Evolutionary conservation across 1,140 invertebrate species (phyloP), one percentile per base, ranked within the genome.

Genomic region (Uloborus diversus): DNA sequence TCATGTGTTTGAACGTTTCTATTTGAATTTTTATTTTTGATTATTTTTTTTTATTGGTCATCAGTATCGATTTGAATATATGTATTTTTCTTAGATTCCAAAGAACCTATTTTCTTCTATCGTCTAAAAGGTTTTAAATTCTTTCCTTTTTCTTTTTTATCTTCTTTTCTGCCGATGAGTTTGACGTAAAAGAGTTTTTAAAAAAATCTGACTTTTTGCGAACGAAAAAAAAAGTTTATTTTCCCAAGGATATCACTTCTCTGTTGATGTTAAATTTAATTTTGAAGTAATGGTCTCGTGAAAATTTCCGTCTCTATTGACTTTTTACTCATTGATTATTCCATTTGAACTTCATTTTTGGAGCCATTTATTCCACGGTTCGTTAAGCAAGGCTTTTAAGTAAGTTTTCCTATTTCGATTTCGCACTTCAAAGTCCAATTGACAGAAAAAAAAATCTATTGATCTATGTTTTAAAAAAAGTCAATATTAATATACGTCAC

Each of bases 11-110:
- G 53, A 71, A 61, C 53, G 56, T 71, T 71, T 75, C 59, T 33
- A 53, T 51, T 75, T 64, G 37, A 59, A 47, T 61, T 73, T 59
- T 70, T 13, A 5, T 23, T 61, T 30, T 51, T n/a, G n/a, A n/a
- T n/a, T n/a, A n/a, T n/a, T 1, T 64, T 75, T 75, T 75, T 75
- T 75, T 75, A 75, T 75, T 64, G 57, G 59, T 75, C 59, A 75
- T 75, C 59, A 64, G 59, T 57, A 75, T 75, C 71, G 71, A 75
- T 75, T 75, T 75, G 59, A 75, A 75, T 64, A 53, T 9, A 20
- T 59, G 32, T 62, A 62, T 75, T 64, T 75, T 33, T 68, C 11
- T 71, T 71, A 53, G 69, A 59, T 71, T 59, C 23, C 1, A 0
- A 9, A 23, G 33, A 13, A 27, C 20, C 56, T 66, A 25, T 59